A percentile compares a stretch with the other conserved stretches of the same genome.
Evolutionary conservation across 2,888 invertebrate genomes (phyloP).

Genomic region (Phortica okadai): DNA sequence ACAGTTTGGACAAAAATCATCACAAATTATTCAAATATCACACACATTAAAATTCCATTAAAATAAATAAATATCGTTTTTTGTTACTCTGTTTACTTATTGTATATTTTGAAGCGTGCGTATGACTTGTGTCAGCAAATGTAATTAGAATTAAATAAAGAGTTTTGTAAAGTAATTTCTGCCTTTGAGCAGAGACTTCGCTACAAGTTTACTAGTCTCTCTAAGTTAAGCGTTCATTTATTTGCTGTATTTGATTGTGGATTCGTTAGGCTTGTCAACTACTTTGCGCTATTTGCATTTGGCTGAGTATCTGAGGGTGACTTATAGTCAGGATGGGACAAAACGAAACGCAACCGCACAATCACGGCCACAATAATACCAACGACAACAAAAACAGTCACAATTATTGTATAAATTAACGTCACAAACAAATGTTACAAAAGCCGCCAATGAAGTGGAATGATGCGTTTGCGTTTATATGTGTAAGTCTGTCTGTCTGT

Average conservation of each 20-base stretch:
- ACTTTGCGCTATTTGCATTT: conserved; percentile 33
- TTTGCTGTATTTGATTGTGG: conserved; percentile 50
- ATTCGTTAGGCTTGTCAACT: conserved; percentile 56
- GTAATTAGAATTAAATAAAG: conserved; percentile 13
- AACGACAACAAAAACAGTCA: conserved; percentile 44
- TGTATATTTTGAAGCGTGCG: neutral
- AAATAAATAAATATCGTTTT: conserved; percentile 41
- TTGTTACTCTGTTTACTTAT: neutral
- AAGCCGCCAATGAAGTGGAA: conserved; percentile 77
- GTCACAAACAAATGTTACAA: conserved; percentile 77
- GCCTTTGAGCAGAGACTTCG: neutral
- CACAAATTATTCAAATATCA: conserved; percentile 33
- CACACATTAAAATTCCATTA: conserved; percentile 70
- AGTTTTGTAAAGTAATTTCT: neutral
- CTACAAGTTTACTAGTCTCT: neutral
- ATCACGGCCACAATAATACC: conserved; percentile 14
- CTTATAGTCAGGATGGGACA: no score
- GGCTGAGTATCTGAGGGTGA: no score
- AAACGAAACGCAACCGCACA: neutral
- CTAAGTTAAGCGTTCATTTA: conserved; percentile 46
- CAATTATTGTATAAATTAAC: conserved; percentile 76
- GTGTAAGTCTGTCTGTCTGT: no score
- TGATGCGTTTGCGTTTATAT: conserved; percentile 53
- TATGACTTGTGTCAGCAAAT: neutral
- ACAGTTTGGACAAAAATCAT: conserved; percentile 19